phyloP scores from a whole-genome alignment of 2,113 vertebrate species.

The Crotalus horridus region DNA sequence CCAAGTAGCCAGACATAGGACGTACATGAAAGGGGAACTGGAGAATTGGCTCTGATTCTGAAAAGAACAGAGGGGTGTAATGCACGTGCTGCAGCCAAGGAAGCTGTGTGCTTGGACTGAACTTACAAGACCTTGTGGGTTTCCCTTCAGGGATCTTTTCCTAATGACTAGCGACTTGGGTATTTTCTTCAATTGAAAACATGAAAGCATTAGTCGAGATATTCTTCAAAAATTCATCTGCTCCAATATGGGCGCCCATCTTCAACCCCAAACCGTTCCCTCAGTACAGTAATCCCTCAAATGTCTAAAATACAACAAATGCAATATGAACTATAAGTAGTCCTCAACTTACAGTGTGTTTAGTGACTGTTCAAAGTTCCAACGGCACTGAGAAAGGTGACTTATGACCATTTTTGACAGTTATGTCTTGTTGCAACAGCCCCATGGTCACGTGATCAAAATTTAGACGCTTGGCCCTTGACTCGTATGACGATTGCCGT shows the following conservation, averaged over 20 bases:
- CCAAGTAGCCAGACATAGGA: background rate
- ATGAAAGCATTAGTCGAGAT: background rate
- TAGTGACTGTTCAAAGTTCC: background rate
- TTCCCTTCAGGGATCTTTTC: background rate
- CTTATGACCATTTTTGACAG: background rate
- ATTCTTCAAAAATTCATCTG: background rate
- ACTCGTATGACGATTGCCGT: background rate
- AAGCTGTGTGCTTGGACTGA: background rate
- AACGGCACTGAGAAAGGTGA: background rate
- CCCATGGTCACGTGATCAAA: background rate
- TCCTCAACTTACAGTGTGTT: background rate
- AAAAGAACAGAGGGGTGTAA: background rate
- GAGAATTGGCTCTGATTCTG: too few relatives aligned
- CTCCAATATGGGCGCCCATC: background rate
- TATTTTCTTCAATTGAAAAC: background rate
- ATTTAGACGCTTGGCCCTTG: background rate
- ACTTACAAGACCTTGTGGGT: background rate
- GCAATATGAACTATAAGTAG: background rate
- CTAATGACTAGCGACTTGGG: background rate
- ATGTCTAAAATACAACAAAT: background rate
- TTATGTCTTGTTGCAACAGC: background rate
- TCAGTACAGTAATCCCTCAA: background rate
- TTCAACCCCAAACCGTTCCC: background rate
- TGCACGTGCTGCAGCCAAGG: background rate
- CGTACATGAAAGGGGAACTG: background rate